Evolutionary conservation across 2,797 vertebrate species (phyloP), one percentile per base, ranked within the genome.

Genomic region (Leucoraja ocellata): DNA sequence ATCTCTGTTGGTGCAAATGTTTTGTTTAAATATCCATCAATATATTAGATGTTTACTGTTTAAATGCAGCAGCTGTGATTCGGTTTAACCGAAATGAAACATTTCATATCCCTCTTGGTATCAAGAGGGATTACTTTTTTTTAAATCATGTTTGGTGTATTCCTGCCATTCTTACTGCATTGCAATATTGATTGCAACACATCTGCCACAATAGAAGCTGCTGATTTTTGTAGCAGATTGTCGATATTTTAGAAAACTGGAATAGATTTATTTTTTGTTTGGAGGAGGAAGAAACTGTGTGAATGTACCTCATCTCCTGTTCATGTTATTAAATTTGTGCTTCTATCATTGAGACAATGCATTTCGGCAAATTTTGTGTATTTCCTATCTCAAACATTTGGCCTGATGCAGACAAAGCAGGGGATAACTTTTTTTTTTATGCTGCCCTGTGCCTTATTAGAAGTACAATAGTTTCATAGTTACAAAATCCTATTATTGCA

Each of bases 181-280:
- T 92, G 32, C 36, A 74, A 92, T 46, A 92, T 74, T 91, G 4
- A 91, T 91, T 91, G 65, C 90, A 74, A 25, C 68, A 91, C 21
- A 18, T 74, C 68, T 46, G n/a, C 21, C n/a, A 73, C 16, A 39
- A 36, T 91, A 23, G 39, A 74, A 74, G 71, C 11, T 73, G 39
- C 36, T 39, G 7, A 36, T 46, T 21, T 39, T 54, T 76, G 0
- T 23, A n/a, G 39, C 71, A 92, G 39, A 46, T 91, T 74, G 25
- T 88, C 25, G 68, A 73, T 74, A 23, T 91, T 73, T 28, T 91
- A 23, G 71, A 74, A 74, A n/a, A 54, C 90, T 88, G 39, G 90
- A 91, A 91, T 91, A 74, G 65, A 91, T 10, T 4, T 54, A 16
- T 11, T 21, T 74, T 74, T 74, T 74, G 68, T 91, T 36, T 2